These are phyloP conservation scores for Gymnogyps californianus DNA, from an alignment of 2,113 vertebrate species.

Conservation along the genomic window DNA sequence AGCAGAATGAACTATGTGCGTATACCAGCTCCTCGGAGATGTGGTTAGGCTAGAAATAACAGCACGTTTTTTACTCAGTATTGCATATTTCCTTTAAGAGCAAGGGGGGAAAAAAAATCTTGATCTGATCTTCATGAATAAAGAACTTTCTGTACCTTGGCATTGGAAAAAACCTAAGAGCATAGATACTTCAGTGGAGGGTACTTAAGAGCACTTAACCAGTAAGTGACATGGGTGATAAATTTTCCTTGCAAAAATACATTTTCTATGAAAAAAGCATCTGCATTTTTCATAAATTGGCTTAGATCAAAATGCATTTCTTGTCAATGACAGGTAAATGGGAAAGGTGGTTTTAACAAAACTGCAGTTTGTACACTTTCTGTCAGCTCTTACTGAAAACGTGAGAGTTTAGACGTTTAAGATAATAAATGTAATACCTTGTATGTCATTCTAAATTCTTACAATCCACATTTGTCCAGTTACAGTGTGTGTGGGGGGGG, in stretches of 20 bases:
- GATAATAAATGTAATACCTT: not conserved
- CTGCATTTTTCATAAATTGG: not conserved
- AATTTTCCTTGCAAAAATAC: not conserved
- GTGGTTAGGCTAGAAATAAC: not conserved
- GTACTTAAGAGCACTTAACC: not conserved
- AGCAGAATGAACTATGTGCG: not conserved
- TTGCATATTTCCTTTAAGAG: not conserved
- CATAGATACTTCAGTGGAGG: not conserved
- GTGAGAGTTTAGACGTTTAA: not conserved
- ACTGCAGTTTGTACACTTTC: not conserved
- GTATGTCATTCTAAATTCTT: not conserved
- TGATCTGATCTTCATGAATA: not conserved
- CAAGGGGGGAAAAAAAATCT: not conserved
- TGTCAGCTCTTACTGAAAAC: not conserved
- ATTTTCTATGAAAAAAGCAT: not conserved
- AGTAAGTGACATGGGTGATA: not conserved
- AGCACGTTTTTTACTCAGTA: accelerated
- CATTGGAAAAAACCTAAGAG: not conserved
- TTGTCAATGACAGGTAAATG: not conserved
- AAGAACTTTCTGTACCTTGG: not conserved
- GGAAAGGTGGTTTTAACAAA: not conserved
- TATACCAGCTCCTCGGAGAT: not conserved
- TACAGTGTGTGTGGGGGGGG: too few species aligned
- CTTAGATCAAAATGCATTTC: not conserved
- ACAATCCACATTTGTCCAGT: not conserved